Percentiles rank a stretch among this genome's conserved stretches.
Conservation (phyloP, 2,888 invertebrate species). For the Callimorpha dominula region DNA sequence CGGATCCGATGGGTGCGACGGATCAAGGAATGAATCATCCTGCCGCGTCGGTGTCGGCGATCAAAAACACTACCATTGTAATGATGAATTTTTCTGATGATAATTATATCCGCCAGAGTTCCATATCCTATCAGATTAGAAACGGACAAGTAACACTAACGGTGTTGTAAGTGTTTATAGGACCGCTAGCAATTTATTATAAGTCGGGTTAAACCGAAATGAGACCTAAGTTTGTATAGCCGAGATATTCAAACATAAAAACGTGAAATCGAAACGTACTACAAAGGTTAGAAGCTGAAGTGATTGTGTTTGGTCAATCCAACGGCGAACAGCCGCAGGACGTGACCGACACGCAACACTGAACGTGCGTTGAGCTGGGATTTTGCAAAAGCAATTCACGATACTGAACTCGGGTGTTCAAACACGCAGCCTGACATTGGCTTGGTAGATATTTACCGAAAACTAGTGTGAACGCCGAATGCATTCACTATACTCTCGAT, state of each 20-base stretch:
- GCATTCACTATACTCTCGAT: conserved; percentile 54
- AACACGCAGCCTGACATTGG: conserved; percentile 52
- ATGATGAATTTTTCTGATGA: too few relatives aligned
- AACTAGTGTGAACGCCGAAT: conserved; percentile 53
- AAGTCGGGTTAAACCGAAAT: background rate
- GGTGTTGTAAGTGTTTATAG: background rate
- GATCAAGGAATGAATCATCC: too few relatives aligned
- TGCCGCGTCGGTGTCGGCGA: too few relatives aligned
- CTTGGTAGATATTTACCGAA: conserved; percentile 44
- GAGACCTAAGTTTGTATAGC: background rate
- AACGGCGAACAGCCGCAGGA: conserved; percentile 34
- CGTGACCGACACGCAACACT: conserved; percentile 48
- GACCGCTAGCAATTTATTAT: too few relatives aligned
- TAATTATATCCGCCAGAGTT: too few relatives aligned
- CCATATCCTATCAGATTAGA: too few relatives aligned
- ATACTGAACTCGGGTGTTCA: conserved; percentile 45
- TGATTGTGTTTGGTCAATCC: conserved; percentile 42
- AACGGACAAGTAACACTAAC: too few relatives aligned
- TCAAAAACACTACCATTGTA: too few relatives aligned
- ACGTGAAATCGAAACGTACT: background rate
- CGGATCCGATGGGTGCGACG: too few relatives aligned
- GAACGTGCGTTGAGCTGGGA: conserved; percentile 38
- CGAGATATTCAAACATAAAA: background rate
- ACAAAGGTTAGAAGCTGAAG: conserved; percentile 31
- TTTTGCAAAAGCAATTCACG: conserved; percentile 45